Conservation (phyloP, 2,797 vertebrate species). For the Apogon talboti region DNA sequence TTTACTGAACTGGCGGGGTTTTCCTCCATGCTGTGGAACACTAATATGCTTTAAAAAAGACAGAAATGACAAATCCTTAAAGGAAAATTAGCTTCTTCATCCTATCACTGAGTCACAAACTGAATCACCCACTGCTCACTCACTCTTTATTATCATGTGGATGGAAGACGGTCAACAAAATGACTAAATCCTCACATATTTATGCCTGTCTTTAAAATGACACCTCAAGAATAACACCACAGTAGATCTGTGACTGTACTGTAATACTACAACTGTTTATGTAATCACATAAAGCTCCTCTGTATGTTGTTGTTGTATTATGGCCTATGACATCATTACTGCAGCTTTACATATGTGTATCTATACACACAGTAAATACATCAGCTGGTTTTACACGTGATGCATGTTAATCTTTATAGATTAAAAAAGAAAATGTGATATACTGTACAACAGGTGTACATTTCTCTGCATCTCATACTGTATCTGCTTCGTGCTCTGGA, state of each 20-base stretch:
- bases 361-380: background rate
- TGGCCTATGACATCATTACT: slow-evolving; percentile 17
- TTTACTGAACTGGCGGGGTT: slow-evolving; percentile 20
- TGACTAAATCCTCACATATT: slow-evolving; percentile 22
- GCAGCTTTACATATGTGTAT: background rate
- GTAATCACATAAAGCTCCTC: slow-evolving; percentile 30
- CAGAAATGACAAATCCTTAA: slow-evolving; percentile 19
- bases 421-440: too few relatives aligned
- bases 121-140: slow-evolving; percentile 13
- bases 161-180: slow-evolving; percentile 19
- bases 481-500: too few relatives aligned
- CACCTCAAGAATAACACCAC: background rate
- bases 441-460: too few relatives aligned
- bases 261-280: slow-evolving; percentile 9
- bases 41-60: slow-evolving; percentile 13
- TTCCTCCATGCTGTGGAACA: slow-evolving; percentile 1
- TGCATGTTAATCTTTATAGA: background rate
- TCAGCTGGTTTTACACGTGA: slow-evolving; percentile 25
- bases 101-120: slow-evolving; percentile 21
- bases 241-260: background rate
- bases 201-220: slow-evolving; percentile 3
- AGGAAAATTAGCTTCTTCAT: slow-evolving; percentile 13
- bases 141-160: slow-evolving; percentile 4
- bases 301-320: slow-evolving; percentile 7
- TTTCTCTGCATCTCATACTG: too few relatives aligned